phyloP scores from a whole-genome alignment of 2,797 vertebrate genomes.

The Perodicticus potto region DNA sequence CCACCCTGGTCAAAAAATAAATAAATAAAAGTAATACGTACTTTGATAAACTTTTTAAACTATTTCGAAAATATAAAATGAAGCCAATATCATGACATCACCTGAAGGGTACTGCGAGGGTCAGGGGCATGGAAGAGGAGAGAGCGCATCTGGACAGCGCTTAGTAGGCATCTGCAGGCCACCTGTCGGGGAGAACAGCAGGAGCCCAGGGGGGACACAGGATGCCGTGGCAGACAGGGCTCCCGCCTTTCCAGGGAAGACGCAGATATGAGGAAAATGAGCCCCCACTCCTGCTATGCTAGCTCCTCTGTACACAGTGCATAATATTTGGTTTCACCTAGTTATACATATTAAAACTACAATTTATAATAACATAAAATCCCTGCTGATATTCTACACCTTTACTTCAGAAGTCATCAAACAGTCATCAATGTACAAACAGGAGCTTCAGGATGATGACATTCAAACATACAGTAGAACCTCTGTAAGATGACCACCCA shows the following conservation, averaged over 20 bases:
- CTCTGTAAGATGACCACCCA: no score
- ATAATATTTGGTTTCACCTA: neutral
- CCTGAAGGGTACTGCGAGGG: neutral
- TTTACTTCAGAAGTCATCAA: rapidly evolving
- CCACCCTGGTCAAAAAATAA: no score
- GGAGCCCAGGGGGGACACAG: no score
- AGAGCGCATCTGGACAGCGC: neutral
- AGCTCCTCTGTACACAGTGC: neutral
- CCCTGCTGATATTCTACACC: neutral
- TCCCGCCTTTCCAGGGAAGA: neutral
- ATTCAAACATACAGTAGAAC: neutral
- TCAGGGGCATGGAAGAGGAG: neutral
- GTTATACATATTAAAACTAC: neutral
- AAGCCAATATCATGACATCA: neutral
- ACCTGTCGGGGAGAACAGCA: no score
- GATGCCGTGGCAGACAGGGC: neutral
- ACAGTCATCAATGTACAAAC: no score
- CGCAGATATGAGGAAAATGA: rapidly evolving
- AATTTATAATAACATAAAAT: neutral
- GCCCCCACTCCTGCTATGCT: rapidly evolving
- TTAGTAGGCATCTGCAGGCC: neutral
- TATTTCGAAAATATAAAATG: neutral
- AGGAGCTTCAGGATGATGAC: neutral
- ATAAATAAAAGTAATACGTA: neutral
- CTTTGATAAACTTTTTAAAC: neutral